Conservation (phyloP, 2,113 vertebrate species). For the Prochilodus magdalenae region DNA sequence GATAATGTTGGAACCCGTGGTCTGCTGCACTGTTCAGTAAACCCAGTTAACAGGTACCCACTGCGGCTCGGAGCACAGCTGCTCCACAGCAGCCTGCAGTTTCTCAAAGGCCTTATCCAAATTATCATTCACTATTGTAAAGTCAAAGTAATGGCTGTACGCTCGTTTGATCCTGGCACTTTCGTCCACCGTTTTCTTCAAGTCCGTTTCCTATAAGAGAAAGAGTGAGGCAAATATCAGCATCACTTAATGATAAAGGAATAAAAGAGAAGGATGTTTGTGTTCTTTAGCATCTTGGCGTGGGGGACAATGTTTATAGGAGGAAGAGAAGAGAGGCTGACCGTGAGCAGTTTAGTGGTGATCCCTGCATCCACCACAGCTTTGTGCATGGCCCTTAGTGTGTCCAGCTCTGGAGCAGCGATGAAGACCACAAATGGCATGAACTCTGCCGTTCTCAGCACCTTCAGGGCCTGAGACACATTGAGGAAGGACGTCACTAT, state of each 20-base stretch:
- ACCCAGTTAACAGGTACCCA: slow-evolving; percentile 99
- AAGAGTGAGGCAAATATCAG: background rate
- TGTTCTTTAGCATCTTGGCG: too few relatives aligned
- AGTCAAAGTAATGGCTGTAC: slow-evolving; percentile 97
- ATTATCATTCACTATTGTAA: slow-evolving; percentile 95
- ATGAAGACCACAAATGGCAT: slow-evolving; percentile 99
- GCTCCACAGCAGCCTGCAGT: slow-evolving; percentile 89
- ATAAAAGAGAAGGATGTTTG: background rate
- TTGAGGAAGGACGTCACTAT: background rate
- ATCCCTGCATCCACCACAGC: slow-evolving; percentile 96
- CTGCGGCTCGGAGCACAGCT: slow-evolving; percentile 87
- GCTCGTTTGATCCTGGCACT: slow-evolving; percentile 92
- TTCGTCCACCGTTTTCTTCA: slow-evolving; percentile 98
- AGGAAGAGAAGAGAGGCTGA: slow-evolving; percentile 67
- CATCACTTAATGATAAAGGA: too few relatives aligned
- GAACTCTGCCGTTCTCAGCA: slow-evolving; percentile 94
- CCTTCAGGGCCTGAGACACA: slow-evolving; percentile 88
- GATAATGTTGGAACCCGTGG: background rate
- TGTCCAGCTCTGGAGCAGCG: slow-evolving; percentile 94
- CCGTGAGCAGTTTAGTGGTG: slow-evolving; percentile 96
- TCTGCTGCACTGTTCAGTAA: slow-evolving; percentile 78
- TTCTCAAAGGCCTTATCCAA: slow-evolving; percentile 97
- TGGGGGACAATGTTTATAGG: background rate
- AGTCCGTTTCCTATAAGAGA: slow-evolving; percentile 88
- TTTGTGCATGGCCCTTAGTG: slow-evolving; percentile 94